Conservation (phyloP, 1,140 invertebrate genomes). For the Lithobius niger region DNA sequence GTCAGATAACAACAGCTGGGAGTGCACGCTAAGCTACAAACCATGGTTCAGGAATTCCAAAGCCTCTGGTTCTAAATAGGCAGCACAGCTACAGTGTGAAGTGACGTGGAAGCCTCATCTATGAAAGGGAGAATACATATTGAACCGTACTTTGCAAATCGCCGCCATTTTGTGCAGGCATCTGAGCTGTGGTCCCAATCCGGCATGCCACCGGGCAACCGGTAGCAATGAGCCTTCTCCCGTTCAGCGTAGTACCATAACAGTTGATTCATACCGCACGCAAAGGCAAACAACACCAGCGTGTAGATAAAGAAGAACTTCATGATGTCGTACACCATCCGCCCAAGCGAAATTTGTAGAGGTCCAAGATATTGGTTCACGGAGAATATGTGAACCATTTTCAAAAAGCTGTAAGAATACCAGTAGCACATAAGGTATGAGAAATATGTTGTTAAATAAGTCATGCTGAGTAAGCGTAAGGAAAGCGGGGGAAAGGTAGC, state of each 20-base stretch:
- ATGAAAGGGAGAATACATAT: too few species aligned
- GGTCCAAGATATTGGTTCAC: slow-evolving; percentile 89
- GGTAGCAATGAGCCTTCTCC: slow-evolving; percentile 69
- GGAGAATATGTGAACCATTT: slow-evolving; percentile 89
- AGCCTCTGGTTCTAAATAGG: too few species aligned
- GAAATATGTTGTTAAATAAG: neutral
- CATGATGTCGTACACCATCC: slow-evolving; percentile 86
- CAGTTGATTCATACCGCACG: slow-evolving; percentile 82
- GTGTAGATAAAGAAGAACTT: slow-evolving; percentile 90
- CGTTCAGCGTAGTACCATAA: slow-evolving; percentile 92
- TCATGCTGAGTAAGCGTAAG: too few species aligned
- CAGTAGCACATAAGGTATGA: neutral
- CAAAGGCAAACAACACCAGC: slow-evolving; percentile 76
- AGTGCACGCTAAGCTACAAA: too few species aligned
- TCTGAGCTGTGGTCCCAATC: slow-evolving; percentile 65
- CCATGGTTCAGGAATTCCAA: too few species aligned
- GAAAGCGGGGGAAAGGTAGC: too few species aligned
- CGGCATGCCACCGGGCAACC: slow-evolving; percentile 46
- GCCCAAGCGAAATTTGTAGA: slow-evolving; percentile 68
- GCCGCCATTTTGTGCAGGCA: slow-evolving; percentile 67
- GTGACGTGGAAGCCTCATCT: too few species aligned
- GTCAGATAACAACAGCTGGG: too few species aligned
- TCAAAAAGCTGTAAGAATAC: slow-evolving; percentile 52
- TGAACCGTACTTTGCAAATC: slow-evolving; percentile 59
- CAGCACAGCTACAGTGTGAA: too few species aligned